Conservation (phyloP, 2,113 vertebrate genomes). For the Mustela nigripes region DNA sequence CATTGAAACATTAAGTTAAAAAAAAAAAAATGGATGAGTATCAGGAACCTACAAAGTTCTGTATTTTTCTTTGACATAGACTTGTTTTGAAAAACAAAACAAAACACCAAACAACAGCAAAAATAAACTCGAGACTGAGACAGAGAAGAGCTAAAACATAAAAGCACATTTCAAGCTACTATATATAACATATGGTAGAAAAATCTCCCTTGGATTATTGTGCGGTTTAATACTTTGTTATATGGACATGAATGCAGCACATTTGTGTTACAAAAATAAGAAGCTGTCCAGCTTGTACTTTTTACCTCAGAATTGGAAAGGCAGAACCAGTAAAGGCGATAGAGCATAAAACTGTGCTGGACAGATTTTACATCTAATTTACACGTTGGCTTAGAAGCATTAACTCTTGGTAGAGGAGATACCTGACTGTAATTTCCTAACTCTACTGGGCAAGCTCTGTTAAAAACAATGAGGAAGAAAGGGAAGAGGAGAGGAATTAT, state of each 20-base stretch:
- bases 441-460: slow-evolving; percentile 19
- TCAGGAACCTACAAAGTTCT: background rate
- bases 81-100: slow-evolving; percentile 20
- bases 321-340: slow-evolving; percentile 54
- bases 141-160: background rate
- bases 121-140: background rate
- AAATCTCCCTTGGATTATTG: background rate
- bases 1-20: background rate
- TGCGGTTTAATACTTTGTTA: background rate
- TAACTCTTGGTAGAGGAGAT: slow-evolving; percentile 40
- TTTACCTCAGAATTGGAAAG: slow-evolving; percentile 46
- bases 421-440: slow-evolving; percentile 50
- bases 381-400: slow-evolving; percentile 30
- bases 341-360: slow-evolving; percentile 37
- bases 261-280: slow-evolving; percentile 22
- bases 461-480: background rate
- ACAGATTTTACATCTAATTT: slow-evolving; percentile 47
- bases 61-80: background rate
- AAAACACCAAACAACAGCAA: background rate
- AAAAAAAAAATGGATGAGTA: background rate
- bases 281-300: background rate
- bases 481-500: background rate
- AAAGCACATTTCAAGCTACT: background rate
- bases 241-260: background rate
- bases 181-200: background rate